Conservation (phyloP, 2,113 vertebrate genomes). For the Aspidoscelis tigris region DNA sequence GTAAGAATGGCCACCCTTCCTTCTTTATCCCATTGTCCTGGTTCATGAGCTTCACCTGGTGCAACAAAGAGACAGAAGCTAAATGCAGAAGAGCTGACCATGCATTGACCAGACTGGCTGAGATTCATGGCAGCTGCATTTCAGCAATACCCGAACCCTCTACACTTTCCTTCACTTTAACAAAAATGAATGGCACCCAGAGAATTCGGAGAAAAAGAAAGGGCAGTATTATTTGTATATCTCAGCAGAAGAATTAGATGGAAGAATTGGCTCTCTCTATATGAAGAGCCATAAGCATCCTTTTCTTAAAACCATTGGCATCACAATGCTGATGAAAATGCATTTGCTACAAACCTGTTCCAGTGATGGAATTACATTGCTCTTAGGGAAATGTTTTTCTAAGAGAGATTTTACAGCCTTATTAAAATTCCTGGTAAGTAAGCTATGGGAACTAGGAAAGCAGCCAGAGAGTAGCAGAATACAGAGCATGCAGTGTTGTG, state of each 20-base stretch:
- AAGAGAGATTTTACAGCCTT: conserved; percentile 17
- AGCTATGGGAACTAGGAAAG: conserved; percentile 23
- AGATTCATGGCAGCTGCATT: too few species aligned
- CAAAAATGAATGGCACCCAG: too few species aligned
- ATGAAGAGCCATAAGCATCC: neutral
- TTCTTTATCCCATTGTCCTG: too few species aligned
- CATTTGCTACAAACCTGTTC: conserved; percentile 3
- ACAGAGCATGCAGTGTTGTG: conserved; percentile 18
- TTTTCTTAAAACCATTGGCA: neutral
- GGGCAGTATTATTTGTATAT: neutral
- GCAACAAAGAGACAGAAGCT: too few species aligned
- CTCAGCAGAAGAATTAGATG: neutral
- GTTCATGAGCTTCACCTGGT: too few species aligned
- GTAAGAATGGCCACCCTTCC: too few species aligned
- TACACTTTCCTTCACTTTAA: too few species aligned
- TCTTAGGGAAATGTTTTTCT: conserved; percentile 7
- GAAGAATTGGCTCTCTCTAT: neutral
- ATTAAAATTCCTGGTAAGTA: conserved; percentile 34
- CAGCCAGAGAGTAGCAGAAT: conserved; percentile 13
- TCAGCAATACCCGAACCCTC: too few species aligned
- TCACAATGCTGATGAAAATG: neutral
- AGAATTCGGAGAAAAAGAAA: neutral
- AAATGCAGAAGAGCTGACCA: too few species aligned
- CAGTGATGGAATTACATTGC: neutral
- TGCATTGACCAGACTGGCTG: too few species aligned